Evolutionary conservation across 2,797 vertebrate genomes (phyloP), one percentile per base, ranked within the genome.

Genomic region (Hoplostethus mediterraneus): DNA sequence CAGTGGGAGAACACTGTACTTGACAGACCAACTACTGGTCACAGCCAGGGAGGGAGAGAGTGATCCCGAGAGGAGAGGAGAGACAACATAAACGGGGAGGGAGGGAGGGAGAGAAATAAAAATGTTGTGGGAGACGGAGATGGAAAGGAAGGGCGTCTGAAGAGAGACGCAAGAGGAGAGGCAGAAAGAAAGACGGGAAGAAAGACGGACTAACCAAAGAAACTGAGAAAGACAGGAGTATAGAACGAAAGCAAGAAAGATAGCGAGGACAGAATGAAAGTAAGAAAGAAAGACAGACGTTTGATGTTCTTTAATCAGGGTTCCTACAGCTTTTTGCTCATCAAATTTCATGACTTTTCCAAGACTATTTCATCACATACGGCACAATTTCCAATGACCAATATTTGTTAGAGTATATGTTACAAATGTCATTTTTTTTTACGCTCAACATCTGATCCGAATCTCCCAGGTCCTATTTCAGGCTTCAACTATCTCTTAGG

Each of bases 11-110:
- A 72, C 82, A n/a, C 38, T 25, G 68, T 38, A 56, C 58, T 28
- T 64, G 63, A 87, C 81, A 88, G 84, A 84, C 77, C 79, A 57
- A 84, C 85, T 58, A 13, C 84, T 57, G 81, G 64, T 81, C 73
- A 67, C 62, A 70, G 45, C 57, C 5, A 3, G 57, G 25, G 47
- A 30, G 28, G 56, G 45, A 66, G 54, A 47, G 42, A 42, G 31
- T 3, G 11, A 53, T 28, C 49, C 9, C 3, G 13, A 60, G n/a
- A 10, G 21, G 44, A 47, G n/a, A 14, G 57, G 21, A 38, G 59
- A 17, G 47, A 62, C 7, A 55, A 75, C 53, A 53, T 21, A 64
- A 74, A 75, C 59, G 16, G 68, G 49, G 47, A 48, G 36, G 11
- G 53, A 31, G 5, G 57, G 40, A 56, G 6, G 10, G 14, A 67